Conservation (phyloP, 2,113 vertebrate genomes). For the Aegotheles bennettii region DNA sequence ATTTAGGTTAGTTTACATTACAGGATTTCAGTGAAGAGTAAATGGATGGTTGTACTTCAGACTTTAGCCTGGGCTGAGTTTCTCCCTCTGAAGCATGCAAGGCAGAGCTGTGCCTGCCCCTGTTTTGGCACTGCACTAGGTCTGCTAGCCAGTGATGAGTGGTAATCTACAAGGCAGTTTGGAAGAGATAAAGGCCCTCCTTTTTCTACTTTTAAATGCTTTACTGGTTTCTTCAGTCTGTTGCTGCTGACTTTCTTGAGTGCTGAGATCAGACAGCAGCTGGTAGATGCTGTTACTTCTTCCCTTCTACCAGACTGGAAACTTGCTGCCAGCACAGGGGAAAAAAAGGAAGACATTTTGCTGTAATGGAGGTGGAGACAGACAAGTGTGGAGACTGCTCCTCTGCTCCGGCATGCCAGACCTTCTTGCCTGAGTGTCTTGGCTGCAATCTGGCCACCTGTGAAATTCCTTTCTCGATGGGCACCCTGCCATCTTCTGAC, state of each 20-base stretch:
- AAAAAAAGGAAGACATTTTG: background rate
- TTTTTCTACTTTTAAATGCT: background rate
- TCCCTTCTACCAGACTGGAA: background rate
- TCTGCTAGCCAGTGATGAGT: background rate
- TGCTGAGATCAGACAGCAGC: background rate
- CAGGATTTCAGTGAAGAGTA: background rate
- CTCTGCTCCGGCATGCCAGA: background rate
- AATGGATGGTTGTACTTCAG: background rate
- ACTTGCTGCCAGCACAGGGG: background rate
- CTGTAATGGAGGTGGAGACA: background rate
- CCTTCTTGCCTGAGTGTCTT: background rate
- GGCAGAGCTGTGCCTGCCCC: background rate
- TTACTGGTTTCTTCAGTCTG: background rate
- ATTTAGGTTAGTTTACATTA: background rate
- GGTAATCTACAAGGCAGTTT: background rate
- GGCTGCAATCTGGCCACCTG: background rate
- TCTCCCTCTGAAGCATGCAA: background rate
- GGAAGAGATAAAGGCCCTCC: background rate
- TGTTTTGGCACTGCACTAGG: background rate
- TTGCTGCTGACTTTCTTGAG: background rate
- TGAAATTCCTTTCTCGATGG: slow-evolving; percentile 21
- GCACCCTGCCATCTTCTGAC: slow-evolving; percentile 19
- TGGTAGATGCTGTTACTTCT: background rate
- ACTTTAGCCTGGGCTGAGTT: background rate
- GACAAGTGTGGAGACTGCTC: background rate